phyloP scores from a whole-genome alignment of 2,113 vertebrate species.

The Phalacrocorax brasilianus region DNA sequence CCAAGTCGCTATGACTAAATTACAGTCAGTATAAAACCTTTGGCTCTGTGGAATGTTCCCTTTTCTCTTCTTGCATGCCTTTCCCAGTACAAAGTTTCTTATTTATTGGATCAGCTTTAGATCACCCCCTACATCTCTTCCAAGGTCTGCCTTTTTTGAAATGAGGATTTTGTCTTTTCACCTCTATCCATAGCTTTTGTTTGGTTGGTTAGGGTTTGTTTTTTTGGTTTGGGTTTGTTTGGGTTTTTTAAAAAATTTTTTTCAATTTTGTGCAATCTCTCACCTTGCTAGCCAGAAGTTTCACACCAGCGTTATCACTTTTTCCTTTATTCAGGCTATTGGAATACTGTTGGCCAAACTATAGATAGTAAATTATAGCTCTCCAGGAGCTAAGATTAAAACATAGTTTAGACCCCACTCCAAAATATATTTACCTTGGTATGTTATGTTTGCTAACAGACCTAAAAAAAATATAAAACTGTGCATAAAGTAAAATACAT shows the following conservation, averaged over 20 bases:
- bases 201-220: neutral
- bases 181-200: accelerated
- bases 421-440: neutral
- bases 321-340: neutral
- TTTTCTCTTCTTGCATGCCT: neutral
- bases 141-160: neutral
- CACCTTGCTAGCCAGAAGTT: neutral
- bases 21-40: neutral
- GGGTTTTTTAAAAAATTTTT: neutral
- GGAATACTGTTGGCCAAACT: neutral
- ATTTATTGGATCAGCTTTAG: neutral
- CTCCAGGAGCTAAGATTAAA: neutral
- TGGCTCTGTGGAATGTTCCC: neutral
- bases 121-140: neutral
- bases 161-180: neutral
- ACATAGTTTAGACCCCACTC: neutral
- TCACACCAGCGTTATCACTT: neutral
- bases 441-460: neutral
- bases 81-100: neutral
- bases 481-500: neutral
- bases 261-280: neutral
- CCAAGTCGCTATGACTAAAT: neutral
- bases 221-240: neutral
- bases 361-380: neutral
- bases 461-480: neutral